Conservation (phyloP, 2,797 vertebrate species). For the Hydrocynus forskahlii region DNA sequence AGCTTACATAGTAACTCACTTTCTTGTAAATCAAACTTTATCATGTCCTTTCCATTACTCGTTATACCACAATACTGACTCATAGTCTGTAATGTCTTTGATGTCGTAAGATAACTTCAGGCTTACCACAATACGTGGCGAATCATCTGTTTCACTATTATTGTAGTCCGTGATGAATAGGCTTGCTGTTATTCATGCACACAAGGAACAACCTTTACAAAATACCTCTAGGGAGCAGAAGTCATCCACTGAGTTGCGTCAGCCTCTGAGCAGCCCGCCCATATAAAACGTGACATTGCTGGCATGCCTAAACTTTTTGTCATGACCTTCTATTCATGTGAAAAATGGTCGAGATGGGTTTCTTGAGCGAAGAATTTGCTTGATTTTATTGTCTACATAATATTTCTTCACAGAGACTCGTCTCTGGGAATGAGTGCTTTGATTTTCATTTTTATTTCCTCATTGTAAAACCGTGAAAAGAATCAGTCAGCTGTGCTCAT, state of each 20-base stretch:
- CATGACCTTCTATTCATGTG: neutral
- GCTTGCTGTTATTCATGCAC: neutral
- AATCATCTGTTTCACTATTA: constrained; percentile 1
- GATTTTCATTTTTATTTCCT: too few species aligned
- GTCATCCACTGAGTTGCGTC: neutral
- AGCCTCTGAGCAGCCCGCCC: neutral
- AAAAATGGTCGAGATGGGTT: neutral
- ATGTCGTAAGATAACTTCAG: neutral
- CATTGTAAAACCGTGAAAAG: too few species aligned
- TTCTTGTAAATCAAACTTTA: neutral
- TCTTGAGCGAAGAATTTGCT: neutral
- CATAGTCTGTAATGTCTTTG: neutral
- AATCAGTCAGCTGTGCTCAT: neutral
- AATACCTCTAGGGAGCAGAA: neutral
- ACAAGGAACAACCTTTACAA: constrained; percentile 1
- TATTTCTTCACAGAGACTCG: neutral
- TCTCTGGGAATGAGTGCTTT: neutral
- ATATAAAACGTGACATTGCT: neutral
- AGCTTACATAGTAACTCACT: too few species aligned
- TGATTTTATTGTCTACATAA: neutral
- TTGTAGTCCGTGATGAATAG: neutral
- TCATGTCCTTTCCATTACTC: neutral
- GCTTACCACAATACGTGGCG: neutral
- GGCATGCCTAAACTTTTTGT: neutral
- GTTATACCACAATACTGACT: neutral